phyloP scores from a whole-genome alignment of 2,113 vertebrate species.

The Egretta garzetta region DNA sequence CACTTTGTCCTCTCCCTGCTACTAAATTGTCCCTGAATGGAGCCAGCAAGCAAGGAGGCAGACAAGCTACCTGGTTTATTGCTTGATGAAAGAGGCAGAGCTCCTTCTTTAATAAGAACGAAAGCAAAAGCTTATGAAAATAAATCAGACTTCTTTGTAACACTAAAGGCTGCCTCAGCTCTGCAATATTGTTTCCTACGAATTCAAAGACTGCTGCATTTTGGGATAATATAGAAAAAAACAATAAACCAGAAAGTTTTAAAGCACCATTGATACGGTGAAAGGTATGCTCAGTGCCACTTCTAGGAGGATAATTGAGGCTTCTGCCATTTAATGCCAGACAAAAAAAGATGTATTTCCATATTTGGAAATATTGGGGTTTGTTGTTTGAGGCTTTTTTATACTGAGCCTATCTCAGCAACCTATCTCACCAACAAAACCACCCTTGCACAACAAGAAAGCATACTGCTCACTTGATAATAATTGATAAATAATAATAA shows the following conservation, averaged over 20 bases:
- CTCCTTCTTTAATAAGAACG: not conserved
- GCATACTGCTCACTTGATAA: not conserved
- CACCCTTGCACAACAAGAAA: not conserved
- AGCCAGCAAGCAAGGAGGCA: not conserved
- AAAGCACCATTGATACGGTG: not conserved
- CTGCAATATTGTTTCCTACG: not conserved
- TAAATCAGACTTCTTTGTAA: not conserved
- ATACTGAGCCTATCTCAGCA: not conserved
- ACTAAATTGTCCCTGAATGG: not conserved
- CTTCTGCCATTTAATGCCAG: not conserved
- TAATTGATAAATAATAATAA: no score
- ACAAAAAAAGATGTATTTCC: not conserved
- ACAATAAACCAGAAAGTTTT: not conserved
- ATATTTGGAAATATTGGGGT: not conserved
- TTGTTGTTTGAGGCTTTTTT: accelerated
- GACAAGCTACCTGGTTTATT: not conserved
- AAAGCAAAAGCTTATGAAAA: constrained; percentile 22
- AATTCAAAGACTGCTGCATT: not conserved
- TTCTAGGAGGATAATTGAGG: not conserved
- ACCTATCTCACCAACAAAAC: not conserved
- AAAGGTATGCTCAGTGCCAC: not conserved
- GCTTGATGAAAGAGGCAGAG: not conserved
- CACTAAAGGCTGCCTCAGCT: not conserved
- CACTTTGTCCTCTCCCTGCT: not conserved
- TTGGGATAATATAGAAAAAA: not conserved